phyloP scores from a whole-genome alignment of 2,888 invertebrate species.

The Apomyelois bistriatella region DNA sequence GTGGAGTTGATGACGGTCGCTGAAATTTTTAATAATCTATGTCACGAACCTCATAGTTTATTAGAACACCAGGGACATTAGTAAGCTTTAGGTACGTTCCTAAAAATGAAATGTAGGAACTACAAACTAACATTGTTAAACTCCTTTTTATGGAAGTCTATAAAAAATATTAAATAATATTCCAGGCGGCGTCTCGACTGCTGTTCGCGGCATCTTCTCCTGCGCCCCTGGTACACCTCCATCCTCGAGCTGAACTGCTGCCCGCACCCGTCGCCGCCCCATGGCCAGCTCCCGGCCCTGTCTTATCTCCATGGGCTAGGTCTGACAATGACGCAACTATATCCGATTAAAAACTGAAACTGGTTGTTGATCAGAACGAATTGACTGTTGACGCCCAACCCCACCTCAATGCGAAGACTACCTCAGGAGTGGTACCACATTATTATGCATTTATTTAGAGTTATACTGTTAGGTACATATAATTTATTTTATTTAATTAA shows the following conservation, averaged over 20 bases:
- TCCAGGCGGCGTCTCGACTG: constrained; percentile 63
- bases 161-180: too few species aligned
- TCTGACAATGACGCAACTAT: constrained; percentile 67
- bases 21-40: too few species aligned
- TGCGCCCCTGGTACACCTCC: constrained; percentile 62
- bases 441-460: constrained; percentile 22
- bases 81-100: too few species aligned
- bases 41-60: too few species aligned
- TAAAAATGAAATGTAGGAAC: too few species aligned
- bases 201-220: constrained; percentile 60
- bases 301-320: constrained; percentile 66
- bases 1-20: too few species aligned
- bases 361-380: constrained; percentile 25
- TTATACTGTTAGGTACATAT: constrained; percentile 17
- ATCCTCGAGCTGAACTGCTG: constrained; percentile 63
- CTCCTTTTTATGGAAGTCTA: too few species aligned
- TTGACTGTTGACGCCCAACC: constrained; percentile 8
- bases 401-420: constrained; percentile 20
- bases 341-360: constrained; percentile 50
- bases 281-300: constrained; percentile 65
- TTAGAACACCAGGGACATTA: too few species aligned
- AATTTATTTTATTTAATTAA: too few species aligned
- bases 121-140: too few species aligned
- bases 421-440: constrained; percentile 25
- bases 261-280: constrained; percentile 62